A percentile compares a stretch with the other conserved stretches of the same genome.
These are phyloP conservation scores for Odontamblyopus rebecca DNA, from an alignment of 2,797 vertebrate species.

Conservation along the genomic window DNA sequence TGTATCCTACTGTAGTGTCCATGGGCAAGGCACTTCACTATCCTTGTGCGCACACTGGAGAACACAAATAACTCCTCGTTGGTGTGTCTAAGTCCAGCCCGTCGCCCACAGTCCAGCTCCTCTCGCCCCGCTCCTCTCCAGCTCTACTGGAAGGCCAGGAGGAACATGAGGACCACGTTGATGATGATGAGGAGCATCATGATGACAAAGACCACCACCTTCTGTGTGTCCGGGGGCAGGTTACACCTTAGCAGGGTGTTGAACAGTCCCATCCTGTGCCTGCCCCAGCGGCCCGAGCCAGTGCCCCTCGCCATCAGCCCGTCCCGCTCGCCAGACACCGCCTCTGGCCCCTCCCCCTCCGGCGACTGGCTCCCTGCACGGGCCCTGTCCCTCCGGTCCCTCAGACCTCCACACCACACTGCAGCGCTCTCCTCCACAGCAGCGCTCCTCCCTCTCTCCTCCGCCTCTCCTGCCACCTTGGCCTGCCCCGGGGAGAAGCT, in stretches of 20 bases:
- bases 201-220: conserved; percentile 92
- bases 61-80: neutral
- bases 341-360: conserved; percentile 47
- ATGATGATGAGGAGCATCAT: conserved; percentile 95
- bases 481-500: conserved; percentile 52
- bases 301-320: conserved; percentile 68
- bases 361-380: conserved; percentile 28
- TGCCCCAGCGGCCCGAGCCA: conserved; percentile 79
- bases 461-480: conserved; percentile 73
- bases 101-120: neutral
- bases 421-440: conserved; percentile 38
- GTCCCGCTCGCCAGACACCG: conserved; percentile 39
- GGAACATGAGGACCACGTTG: conserved; percentile 96
- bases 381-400: conserved; percentile 52
- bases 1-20: neutral
- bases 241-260: conserved; percentile 91
- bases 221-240: conserved; percentile 92
- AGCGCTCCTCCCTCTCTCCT: conserved; percentile 47
- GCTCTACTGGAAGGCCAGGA: conserved; percentile 84
- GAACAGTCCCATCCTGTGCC: conserved; percentile 77
- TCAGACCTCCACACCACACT: conserved; percentile 67
- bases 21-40: neutral
- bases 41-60: neutral
- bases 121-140: neutral
- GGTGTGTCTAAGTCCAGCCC: neutral